Conservation (phyloP, 2,888 invertebrate species). For the Choristoneura rosaceana region DNA sequence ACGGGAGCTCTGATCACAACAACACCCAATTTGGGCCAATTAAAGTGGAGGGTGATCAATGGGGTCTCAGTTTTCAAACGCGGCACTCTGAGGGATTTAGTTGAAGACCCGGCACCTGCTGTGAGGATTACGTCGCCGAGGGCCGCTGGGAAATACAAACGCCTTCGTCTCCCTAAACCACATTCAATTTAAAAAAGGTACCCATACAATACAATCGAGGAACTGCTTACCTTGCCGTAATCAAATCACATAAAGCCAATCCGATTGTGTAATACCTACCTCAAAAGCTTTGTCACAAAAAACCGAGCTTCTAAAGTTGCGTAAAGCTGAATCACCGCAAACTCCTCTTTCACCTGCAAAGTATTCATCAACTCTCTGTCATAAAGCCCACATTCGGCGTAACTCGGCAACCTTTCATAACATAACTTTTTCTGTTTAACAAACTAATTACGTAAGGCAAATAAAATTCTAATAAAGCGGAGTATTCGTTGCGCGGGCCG, state of each 20-base stretch:
- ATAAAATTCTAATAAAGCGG: constrained; percentile 66
- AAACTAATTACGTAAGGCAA: constrained; percentile 46
- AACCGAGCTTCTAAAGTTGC: not conserved
- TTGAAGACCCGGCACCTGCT: not conserved
- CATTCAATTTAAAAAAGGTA: constrained; percentile 10
- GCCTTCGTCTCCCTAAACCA: not conserved
- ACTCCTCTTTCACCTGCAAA: constrained; percentile 4
- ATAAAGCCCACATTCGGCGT: constrained; percentile 13
- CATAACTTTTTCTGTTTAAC: constrained; percentile 40
- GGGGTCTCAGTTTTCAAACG: constrained; percentile 29
- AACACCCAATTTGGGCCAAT: constrained; percentile 22
- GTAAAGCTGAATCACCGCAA: constrained; percentile 2
- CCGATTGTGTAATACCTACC: not conserved
- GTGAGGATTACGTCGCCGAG: not conserved
- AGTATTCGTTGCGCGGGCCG: constrained; percentile 62
- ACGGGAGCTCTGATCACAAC: constrained; percentile 14
- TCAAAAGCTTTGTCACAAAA: not conserved
- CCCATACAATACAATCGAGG: not conserved
- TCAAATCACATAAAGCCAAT: not conserved
- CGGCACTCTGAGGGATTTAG: constrained; percentile 14
- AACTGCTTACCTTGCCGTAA: not conserved
- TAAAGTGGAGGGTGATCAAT: constrained; percentile 25
- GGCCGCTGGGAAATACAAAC: not conserved
- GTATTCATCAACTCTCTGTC: constrained; percentile 3
- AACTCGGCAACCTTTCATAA: constrained; percentile 34